Conservation (phyloP, 1,140 invertebrate genomes). For the Habropoda laboriosa region DNA sequence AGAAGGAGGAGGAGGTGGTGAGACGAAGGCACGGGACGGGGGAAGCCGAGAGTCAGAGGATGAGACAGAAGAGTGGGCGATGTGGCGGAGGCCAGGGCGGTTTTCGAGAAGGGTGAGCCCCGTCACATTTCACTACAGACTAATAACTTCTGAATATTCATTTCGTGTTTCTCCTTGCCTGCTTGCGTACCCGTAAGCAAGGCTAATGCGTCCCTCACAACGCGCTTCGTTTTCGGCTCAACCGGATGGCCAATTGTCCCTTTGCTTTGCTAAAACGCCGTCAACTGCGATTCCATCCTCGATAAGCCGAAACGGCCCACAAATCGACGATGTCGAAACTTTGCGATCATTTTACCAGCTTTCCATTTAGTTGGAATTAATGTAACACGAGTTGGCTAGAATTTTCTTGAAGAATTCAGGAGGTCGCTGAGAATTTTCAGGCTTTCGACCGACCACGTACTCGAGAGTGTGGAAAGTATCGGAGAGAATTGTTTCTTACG, state of each 20-base stretch:
- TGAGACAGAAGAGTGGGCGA: slow-evolving; percentile 62
- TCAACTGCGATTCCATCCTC: too few relatives aligned
- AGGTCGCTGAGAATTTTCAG: too few relatives aligned
- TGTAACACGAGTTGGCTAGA: too few relatives aligned
- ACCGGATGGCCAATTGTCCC: neutral
- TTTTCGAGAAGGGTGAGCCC: slow-evolving; percentile 79
- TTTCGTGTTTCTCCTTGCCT: slow-evolving; percentile 80
- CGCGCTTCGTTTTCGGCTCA: slow-evolving; percentile 37
- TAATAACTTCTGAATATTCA: slow-evolving; percentile 83
- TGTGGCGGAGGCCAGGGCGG: slow-evolving; percentile 70
- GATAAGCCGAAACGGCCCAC: too few relatives aligned
- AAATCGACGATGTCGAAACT: too few relatives aligned
- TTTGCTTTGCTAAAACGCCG: too few relatives aligned
- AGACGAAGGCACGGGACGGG: slow-evolving; percentile 21
- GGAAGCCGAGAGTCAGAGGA: slow-evolving; percentile 37
- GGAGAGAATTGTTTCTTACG: too few relatives aligned
- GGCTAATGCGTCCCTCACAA: slow-evolving; percentile 79
- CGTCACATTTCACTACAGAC: slow-evolving; percentile 82
- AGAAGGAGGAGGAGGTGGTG: slow-evolving; percentile 21
- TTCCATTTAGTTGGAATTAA: too few relatives aligned
- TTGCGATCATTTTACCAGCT: too few relatives aligned
- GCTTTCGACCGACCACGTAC: too few relatives aligned
- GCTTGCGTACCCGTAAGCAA: slow-evolving; percentile 77
- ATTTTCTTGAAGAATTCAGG: too few relatives aligned
- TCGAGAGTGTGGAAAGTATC: too few relatives aligned